A percentile compares a stretch with the other conserved stretches of the same genome.
These are phyloP conservation scores for Xiphophorus couchianus DNA, from an alignment of 2,113 vertebrate genomes.

Conservation along the genomic window DNA sequence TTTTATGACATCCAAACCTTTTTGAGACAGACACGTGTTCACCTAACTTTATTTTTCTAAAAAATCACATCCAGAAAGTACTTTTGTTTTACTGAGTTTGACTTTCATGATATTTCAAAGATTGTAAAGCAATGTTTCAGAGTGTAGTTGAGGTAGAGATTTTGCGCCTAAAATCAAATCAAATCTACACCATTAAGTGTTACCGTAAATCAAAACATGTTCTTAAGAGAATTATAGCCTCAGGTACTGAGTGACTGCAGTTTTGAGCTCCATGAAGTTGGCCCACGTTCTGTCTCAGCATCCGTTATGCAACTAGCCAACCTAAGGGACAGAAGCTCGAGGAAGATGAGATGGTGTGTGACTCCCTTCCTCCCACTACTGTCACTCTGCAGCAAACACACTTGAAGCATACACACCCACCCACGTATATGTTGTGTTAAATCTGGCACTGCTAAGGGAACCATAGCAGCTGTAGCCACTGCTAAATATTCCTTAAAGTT, in stretches of 20 bases:
- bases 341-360: conserved; percentile 72
- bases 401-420: conserved; percentile 9
- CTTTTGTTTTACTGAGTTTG: no score
- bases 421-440: conserved; percentile 45
- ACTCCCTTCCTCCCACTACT: conserved; percentile 71
- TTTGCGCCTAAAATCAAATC: no score
- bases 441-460: conserved; percentile 53
- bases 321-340: conserved; percentile 66
- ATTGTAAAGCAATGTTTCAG: no score
- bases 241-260: conserved; percentile 42
- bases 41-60: no score
- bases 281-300: conserved; percentile 59
- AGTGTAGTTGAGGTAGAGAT: no score
- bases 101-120: no score
- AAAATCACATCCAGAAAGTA: no score
- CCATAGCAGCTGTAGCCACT: conserved; percentile 29
- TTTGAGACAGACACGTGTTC: no score
- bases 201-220: no score
- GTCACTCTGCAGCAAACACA: conserved; percentile 54
- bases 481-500: conserved; percentile 33
- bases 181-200: no score
- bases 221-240: no score
- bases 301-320: conserved; percentile 71
- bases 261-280: conserved; percentile 58
- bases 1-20: no score